Evolutionary conservation across 2,113 vertebrate species (phyloP).

Genomic region (Paramisgurnus dabryanus): DNA sequence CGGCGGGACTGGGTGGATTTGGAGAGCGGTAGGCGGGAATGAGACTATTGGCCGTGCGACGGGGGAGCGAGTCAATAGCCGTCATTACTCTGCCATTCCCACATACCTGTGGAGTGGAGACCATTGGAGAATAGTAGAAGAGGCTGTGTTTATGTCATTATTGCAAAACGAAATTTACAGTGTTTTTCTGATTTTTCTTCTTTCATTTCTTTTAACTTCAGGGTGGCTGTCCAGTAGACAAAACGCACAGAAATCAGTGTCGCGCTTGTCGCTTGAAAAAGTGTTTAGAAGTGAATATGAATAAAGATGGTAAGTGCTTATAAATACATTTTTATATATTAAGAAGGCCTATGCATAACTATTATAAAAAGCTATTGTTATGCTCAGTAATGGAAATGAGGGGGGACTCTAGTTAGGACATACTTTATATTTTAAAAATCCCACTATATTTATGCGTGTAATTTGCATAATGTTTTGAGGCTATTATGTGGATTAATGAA

Average conservation of each 20-base stretch:
- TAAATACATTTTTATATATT: conserved; percentile 25
- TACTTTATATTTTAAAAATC: no score
- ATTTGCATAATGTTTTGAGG: no score
- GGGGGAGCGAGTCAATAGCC: conserved; percentile 66
- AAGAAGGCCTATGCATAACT: background rate
- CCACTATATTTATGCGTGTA: no score
- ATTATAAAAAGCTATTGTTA: no score
- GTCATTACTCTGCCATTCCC: conserved; percentile 67
- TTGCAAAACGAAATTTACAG: background rate
- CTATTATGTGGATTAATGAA: no score
- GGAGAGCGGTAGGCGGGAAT: conserved; percentile 73
- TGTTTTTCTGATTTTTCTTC: background rate
- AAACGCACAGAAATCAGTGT: conserved; percentile 98
- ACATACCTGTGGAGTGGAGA: conserved; percentile 69
- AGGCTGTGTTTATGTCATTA: background rate
- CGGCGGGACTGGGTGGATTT: conserved; percentile 68
- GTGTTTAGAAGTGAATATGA: conserved; percentile 99
- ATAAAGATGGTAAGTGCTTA: conserved; percentile 92
- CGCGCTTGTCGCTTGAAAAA: conserved; percentile 97
- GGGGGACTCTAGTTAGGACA: no score
- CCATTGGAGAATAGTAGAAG: conserved; percentile 28
- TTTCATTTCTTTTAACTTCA: conserved; percentile 53
- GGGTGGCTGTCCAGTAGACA: conserved; percentile 98
- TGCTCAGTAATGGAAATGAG: no score
- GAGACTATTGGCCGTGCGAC: conserved; percentile 64